phyloP scores from a whole-genome alignment of 2,888 invertebrate species.

The Caenorhabditis wallacei region DNA sequence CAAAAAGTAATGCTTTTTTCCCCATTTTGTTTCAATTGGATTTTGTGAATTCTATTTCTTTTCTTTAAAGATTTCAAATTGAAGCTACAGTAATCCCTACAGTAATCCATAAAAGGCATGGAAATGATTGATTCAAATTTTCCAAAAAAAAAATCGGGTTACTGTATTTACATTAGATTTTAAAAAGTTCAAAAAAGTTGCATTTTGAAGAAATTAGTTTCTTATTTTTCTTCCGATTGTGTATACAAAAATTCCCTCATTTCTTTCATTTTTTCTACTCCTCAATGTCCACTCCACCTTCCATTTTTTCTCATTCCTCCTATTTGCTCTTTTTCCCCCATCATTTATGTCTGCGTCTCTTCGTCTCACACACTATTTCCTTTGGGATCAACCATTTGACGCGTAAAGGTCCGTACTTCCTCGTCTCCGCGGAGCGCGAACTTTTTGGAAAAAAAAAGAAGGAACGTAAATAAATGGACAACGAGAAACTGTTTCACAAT shows the following conservation, averaged over 20 bases:
- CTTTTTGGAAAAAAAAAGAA: constrained; percentile 15
- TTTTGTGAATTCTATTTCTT: background rate
- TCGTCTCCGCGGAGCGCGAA: constrained; percentile 32
- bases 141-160: background rate
- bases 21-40: constrained; percentile 14
- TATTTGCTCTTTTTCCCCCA: constrained; percentile 28
- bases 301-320: background rate
- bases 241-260: constrained; percentile 33
- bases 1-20: constrained; percentile 8
- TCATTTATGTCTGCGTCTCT: constrained; percentile 31
- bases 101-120: no score
- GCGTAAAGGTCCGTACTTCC: constrained; percentile 48
- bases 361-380: constrained; percentile 29
- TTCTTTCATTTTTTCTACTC: constrained; percentile 4
- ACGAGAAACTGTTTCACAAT: constrained; percentile 37
- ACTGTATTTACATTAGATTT: background rate
- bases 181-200: constrained; percentile 23
- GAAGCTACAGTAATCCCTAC: no score
- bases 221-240: constrained; percentile 22
- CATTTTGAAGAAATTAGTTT: constrained; percentile 12
- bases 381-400: constrained; percentile 39
- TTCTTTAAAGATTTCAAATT: no score
- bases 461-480: constrained; percentile 47
- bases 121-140: no score
- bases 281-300: constrained; percentile 23